Base-by-base conservation (phyloP, 1,140 invertebrate species). In the Rhagoletis zephyria region DNA sequence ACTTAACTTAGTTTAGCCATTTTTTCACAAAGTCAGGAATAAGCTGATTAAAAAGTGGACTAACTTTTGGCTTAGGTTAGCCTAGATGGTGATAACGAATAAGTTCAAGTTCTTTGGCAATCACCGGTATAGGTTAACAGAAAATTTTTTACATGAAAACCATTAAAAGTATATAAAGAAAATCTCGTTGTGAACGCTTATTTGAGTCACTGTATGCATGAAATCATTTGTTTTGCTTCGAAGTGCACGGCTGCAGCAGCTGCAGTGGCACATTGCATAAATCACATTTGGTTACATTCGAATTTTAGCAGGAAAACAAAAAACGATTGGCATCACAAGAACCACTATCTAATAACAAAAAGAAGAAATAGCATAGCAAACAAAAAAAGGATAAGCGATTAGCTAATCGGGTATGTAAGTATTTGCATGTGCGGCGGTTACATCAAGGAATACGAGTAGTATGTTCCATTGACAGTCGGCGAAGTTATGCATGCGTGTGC, bases 211-310 rank as follows among this genome's bases (percentile, higher is more conserved):
- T 30, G 30, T 30, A 30, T 30, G 30, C 30, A 30, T 30, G 30
- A 1, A 30, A 30, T 30, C 30, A 30, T 30, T 30, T 30, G 30
- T 51, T 56, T 51, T 14, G 42, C 9, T 48, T 56, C 10, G 56
- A 51, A 56, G 48, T 51, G 1, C 51, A 56, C 51, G 51, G 4
- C 48, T 30, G 30, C 30, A 48, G 48, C 74, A 56, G 48, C 74
- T 56, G 74, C 74, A 81, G 42, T 81, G 74, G 74, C 74, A 81
- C 74, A 81, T 81, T 56, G 48, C 45, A 81, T 81, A 59, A 81
- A 81, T 81, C 74, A 81, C 74, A 81, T 63, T 63, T n/a, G n/a
- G 61, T 14, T 63, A 63, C 61, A 63, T 19, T 74, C 70, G 70
- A 74, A 74, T 48, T 74, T 74, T 48, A 42, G 48, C 70, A 74